Evolutionary conservation across 2,888 invertebrate genomes (phyloP), one percentile per base, ranked within the genome.

Genomic region (Dendrolimus pini): DNA sequence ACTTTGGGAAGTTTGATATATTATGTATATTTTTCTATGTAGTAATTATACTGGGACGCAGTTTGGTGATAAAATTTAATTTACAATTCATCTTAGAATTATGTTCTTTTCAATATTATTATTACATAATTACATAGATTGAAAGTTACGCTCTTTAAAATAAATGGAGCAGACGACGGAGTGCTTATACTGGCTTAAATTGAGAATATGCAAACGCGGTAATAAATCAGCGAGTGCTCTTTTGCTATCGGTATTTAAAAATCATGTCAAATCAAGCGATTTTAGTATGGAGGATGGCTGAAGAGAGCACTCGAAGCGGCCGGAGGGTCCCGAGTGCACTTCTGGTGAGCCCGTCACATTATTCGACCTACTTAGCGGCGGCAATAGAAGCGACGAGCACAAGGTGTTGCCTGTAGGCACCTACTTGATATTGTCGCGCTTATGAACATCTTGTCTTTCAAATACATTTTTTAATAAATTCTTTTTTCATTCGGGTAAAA

Each of bases 181-280:
- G 30, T 30, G 30, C 30, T 30, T 30, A 12, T 47, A 47, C 55
- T 61, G 64, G 60, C 61, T 54, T 61, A 30, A 55, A 47, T 10
- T 10, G 47, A 47, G 47, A 47, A 47, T 47, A 47, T 47, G 47
- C 47, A 12, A 47, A 47, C 47, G 56, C 52, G 55, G 53, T 52
- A 55, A 58, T 56, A 61, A 58, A 59, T 55, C 41, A 56, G 62
- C 18, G 30, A 30, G 30, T 3, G 30, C 30, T 47, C 47, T 47
- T 74, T 74, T 74, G 77, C 75, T 89, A 89, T 88, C 88, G 75
- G 77, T 75, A 80, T 88, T 88, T 87, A 85, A 87, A 83, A 89
- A 89, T 89, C 89, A 85, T 89, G 89, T 87, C 85, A 87, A 88
- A 89, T 89, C 87, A 89, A 83, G 85, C 85, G 85, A 85, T 87